Evolutionary conservation across 2,888 invertebrate genomes (phyloP).

Genomic region (Brachyptera putata): DNA sequence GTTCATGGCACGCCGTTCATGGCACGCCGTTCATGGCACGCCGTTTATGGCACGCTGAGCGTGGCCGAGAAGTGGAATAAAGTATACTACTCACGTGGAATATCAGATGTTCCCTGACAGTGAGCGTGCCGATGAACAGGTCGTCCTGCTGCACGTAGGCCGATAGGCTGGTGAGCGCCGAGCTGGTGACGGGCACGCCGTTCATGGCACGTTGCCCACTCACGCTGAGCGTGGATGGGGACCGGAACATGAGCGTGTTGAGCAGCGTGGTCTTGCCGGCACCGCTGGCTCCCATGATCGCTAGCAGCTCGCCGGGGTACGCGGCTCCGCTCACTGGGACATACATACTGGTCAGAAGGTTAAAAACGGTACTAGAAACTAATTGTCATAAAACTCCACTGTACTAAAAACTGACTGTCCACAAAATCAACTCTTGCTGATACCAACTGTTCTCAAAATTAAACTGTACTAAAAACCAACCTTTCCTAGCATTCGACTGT

Average conservation of each 20-base stretch:
- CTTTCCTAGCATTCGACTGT: too few species aligned
- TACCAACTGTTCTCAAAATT: too few species aligned
- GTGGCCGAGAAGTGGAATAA: too few species aligned
- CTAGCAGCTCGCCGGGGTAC: constrained; percentile 78
- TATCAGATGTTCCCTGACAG: constrained; percentile 82
- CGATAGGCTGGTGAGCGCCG: constrained; percentile 68
- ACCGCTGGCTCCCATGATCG: constrained; percentile 86
- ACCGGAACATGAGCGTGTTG: constrained; percentile 81
- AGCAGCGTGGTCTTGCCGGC: constrained; percentile 93
- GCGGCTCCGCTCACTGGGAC: constrained; percentile 73
- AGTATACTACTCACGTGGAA: constrained; percentile 81
- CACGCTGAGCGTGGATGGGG: constrained; percentile 63
- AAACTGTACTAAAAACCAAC: too few species aligned
- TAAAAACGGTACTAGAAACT: background rate
- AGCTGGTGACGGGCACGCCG: constrained; percentile 64
- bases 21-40: too few species aligned
- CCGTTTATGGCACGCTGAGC: too few species aligned
- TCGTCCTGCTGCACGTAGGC: constrained; percentile 95
- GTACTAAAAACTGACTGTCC: too few species aligned
- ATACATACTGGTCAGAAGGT: background rate
- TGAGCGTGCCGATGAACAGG: constrained; percentile 84
- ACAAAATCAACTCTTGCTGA: too few species aligned
- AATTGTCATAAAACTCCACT: too few species aligned
- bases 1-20: too few species aligned
- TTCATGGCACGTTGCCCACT: constrained; percentile 61